Evolutionary conservation across 2,113 vertebrate species (phyloP), one percentile per base, ranked within the genome.

Genomic region (Meleagris gallopavo): DNA sequence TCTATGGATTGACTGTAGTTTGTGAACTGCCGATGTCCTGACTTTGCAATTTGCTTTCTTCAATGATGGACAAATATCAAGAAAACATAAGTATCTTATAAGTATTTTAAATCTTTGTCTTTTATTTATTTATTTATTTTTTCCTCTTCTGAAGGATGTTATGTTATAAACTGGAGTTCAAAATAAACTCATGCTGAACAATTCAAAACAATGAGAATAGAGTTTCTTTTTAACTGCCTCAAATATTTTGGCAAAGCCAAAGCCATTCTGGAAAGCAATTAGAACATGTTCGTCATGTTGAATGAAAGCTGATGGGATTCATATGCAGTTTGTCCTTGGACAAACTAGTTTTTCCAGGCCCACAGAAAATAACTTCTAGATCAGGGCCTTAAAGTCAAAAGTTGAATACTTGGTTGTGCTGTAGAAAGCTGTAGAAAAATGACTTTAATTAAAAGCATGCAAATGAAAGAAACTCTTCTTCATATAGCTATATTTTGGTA

Each of bases 391-490:
- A 32, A 46, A 67, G 21, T 73, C 24, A 77, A 92, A 93, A 71
- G 16, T 71, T n/a, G 1, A 60, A 9, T 65, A 45, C 88, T 78
- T 78, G 3, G 0, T 81, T 83, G 34, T 76, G 11, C 22, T 8
- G 69, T 40, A 69, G 17, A 91, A 87, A 60, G 72, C n/a, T 40
- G 14, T 43, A 89, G 67, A 83, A 91, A 94, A 90, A 86, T 58
- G 14, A 1, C 6, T 89, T 77, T 81, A 40, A 83, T 77, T 89
- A 81, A 75, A 95, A 94, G 12, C 9, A 52, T 17, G 5, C 2
- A 72, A 77, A 74, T 77, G 66, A 88, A 78, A 79, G 41, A 75
- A 86, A 45, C 48, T 83, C 43, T 32, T 8, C 83, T 92, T 89
- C n/a, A 66, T 61, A 48, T 30, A 64, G 25, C 27, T 88, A 17